phyloP scores from a whole-genome alignment of 2,888 invertebrate genomes.

The Panopea generosa region DNA sequence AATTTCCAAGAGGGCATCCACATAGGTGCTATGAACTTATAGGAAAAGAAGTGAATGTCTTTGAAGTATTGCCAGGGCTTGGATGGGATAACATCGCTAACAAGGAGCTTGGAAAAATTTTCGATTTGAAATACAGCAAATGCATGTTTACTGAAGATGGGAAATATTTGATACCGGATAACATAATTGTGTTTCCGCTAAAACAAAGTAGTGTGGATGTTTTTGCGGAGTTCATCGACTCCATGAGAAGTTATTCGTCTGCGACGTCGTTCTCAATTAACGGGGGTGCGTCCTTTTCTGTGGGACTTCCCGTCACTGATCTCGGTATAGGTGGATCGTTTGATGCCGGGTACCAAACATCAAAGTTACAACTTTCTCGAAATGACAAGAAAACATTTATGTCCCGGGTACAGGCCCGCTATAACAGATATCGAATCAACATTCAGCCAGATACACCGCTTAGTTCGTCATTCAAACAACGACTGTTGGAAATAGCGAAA shows the following conservation, averaged over 20 bases:
- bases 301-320: background rate
- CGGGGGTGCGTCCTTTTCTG: slow-evolving; percentile 6
- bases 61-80: slow-evolving; percentile 52
- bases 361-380: slow-evolving; percentile 34
- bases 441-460: slow-evolving; percentile 39
- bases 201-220: slow-evolving; percentile 43
- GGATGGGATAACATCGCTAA: slow-evolving; percentile 62
- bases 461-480: slow-evolving; percentile 31
- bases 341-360: slow-evolving; percentile 21
- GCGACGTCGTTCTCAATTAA: slow-evolving; percentile 46
- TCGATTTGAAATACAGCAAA: slow-evolving; percentile 28
- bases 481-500: slow-evolving; percentile 49
- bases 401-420: slow-evolving; percentile 42
- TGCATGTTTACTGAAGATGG: slow-evolving; percentile 55
- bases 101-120: slow-evolving; percentile 37
- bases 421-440: slow-evolving; percentile 25
- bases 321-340: slow-evolving; percentile 44
- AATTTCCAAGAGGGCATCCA: background rate
- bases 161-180: slow-evolving; percentile 47
- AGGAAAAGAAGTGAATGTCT: background rate
- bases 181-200: slow-evolving; percentile 29
- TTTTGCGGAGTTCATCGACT: slow-evolving; percentile 36
- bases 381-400: slow-evolving; percentile 22
- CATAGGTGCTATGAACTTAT: background rate
- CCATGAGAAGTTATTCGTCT: slow-evolving; percentile 35